A percentile compares a stretch with the other conserved stretches of the same genome.
Evolutionary conservation across 2,113 vertebrate genomes (phyloP).

Genomic region (Hemichromis elongatus): DNA sequence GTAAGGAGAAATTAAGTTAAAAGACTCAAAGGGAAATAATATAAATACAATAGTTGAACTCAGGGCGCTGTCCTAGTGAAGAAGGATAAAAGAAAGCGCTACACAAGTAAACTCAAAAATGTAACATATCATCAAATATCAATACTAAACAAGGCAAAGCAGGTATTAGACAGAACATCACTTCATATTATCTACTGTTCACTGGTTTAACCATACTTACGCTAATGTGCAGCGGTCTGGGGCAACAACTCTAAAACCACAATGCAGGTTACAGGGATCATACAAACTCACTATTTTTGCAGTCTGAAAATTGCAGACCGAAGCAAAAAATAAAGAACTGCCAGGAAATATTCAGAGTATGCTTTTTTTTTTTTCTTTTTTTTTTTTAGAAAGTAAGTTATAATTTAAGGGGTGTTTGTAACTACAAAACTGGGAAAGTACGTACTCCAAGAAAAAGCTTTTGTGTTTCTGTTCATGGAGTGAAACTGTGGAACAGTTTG

Average conservation of each 20-base stretch:
- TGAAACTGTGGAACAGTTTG: too few species aligned
- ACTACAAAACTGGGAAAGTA: fast-evolving
- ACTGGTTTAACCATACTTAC: too few species aligned
- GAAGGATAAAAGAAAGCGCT: too few species aligned
- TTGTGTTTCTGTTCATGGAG: too few species aligned
- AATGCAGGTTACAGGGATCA: fast-evolving
- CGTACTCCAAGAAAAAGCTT: too few species aligned
- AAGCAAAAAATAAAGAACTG: background rate
- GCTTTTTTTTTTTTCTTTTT: fast-evolving
- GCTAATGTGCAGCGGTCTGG: background rate
- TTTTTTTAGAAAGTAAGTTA: background rate
- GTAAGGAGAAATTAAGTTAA: too few species aligned
- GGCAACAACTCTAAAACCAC: fast-evolving
- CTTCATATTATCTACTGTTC: fast-evolving
- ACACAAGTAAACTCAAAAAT: background rate
- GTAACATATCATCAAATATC: background rate
- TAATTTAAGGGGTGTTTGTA: background rate
- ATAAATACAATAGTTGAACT: too few species aligned
- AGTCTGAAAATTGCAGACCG: fast-evolving
- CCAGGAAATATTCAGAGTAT: fast-evolving
- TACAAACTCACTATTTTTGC: fast-evolving
- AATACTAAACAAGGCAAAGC: fast-evolving
- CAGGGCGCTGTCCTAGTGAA: too few species aligned
- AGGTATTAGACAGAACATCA: too few species aligned
- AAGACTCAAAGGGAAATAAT: too few species aligned